Percentiles rank a stretch among this genome's conserved stretches.
phyloP scores from a whole-genome alignment of 2,888 invertebrate species.

The Galeopsomyia nigrocyanea region DNA sequence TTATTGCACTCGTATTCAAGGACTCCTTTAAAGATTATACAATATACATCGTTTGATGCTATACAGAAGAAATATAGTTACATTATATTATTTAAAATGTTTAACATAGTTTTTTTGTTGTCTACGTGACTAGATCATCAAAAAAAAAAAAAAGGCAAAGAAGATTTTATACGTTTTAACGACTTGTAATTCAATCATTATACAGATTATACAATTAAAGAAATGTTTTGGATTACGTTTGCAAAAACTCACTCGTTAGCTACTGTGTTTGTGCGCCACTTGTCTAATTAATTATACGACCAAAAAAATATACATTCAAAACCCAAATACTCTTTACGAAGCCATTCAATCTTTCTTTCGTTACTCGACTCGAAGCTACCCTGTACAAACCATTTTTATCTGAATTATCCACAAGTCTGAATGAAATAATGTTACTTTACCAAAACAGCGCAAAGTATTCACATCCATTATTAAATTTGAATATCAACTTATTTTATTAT shows the following conservation, averaged over 20 bases:
- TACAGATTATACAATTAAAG: slow-evolving; percentile 52
- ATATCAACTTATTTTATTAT: no score
- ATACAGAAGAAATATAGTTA: slow-evolving; percentile 61
- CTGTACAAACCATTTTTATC: slow-evolving; percentile 45
- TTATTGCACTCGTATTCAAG: slow-evolving; percentile 48
- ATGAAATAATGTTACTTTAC: no score
- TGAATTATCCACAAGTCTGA: neutral
- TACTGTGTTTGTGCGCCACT: no score
- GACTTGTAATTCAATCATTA: slow-evolving; percentile 43
- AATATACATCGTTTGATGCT: slow-evolving; percentile 46
- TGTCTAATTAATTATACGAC: no score
- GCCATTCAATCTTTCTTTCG: neutral
- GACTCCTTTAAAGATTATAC: slow-evolving; percentile 44
- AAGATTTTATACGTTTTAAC: slow-evolving; percentile 38
- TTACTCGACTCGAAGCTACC: slow-evolving; percentile 39
- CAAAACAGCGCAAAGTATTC: no score
- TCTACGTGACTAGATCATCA: slow-evolving; percentile 67
- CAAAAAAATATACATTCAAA: slow-evolving; percentile 6
- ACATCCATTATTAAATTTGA: no score
- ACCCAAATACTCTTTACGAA: no score
- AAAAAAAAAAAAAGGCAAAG: slow-evolving; percentile 59
- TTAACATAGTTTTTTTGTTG: slow-evolving; percentile 58
- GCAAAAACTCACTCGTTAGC: no score
- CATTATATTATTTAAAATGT: slow-evolving; percentile 55
- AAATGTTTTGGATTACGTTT: slow-evolving; percentile 47